Percentiles rank a stretch among this genome's conserved stretches.
These are phyloP conservation scores for Tetramorium simillimum DNA, from an alignment of 1,140 invertebrate genomes.

Conservation along the genomic window DNA sequence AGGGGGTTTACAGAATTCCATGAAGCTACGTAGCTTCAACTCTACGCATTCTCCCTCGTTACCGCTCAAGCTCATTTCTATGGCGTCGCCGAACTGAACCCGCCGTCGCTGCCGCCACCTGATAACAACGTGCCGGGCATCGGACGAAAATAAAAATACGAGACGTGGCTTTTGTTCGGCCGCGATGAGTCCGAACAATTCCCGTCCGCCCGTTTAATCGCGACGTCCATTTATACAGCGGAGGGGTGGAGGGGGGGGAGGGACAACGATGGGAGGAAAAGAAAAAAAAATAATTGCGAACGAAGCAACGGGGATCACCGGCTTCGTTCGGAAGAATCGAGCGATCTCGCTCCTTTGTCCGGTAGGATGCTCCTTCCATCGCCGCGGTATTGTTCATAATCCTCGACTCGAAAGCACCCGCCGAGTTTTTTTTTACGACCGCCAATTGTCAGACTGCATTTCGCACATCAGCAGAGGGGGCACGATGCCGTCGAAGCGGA, in stretches of 20 bases:
- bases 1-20: conserved; percentile 1
- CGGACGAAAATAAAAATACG: conserved; percentile 57
- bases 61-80: conserved; percentile 24
- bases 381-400: conserved; percentile 56
- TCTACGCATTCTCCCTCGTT: not conserved
- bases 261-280: not conserved
- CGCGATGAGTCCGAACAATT: conserved; percentile 57
- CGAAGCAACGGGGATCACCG: conserved; percentile 54
- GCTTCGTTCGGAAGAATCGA: conserved; percentile 41
- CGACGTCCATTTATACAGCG: conserved; percentile 60
- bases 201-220: conserved; percentile 55
- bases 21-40: not conserved
- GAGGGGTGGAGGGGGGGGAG: not conserved
- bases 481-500: conserved; percentile 15
- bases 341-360: conserved; percentile 50
- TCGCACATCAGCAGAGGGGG: not conserved
- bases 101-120: conserved; percentile 21
- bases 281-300: conserved; percentile 67
- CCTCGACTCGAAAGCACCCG: conserved; percentile 29
- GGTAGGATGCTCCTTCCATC: conserved; percentile 46
- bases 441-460: conserved; percentile 40
- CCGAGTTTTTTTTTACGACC: conserved; percentile 42
- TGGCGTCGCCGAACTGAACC: conserved; percentile 33
- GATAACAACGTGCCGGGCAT: conserved; percentile 52
- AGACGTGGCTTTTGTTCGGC: conserved; percentile 52